Evolutionary conservation across 2,888 invertebrate species (phyloP), one percentile per base, ranked within the genome.

Genomic region (Leucoma salicis): DNA sequence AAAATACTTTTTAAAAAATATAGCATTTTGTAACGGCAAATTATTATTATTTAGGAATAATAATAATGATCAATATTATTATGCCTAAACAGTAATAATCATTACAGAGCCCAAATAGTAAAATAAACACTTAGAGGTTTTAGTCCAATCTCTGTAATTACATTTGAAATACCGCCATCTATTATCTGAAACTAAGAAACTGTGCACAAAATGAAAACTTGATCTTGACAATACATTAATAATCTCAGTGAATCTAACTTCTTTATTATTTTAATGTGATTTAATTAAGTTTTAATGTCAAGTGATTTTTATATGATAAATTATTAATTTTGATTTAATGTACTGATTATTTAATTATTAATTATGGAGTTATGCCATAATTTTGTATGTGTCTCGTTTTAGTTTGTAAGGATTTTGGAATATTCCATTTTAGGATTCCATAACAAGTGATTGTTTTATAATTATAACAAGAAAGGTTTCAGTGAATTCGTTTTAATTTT

Each of bases 261-360:
- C 49, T 55, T 48, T 56, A 51, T 57, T 60, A 55, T 55, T 62
- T 63, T 54, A 62, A 62, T 65, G 65, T 63, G 61, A 66, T 67
- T 66, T 60, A 60, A 60, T 48, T 61, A 13, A 29, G 4, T 27
- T 52, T 11, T 63, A 49, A 48, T 54, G 47, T 54, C 57, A 53
- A 49, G 47, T 55, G 65, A 63, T 55, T 55, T 15, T 29, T 3
- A 51, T 64, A n/a, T n/a, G n/a, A n/a, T 57, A 59, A 57, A 57
- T 61, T 54, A 58, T 54, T 55, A 49, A 53, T 56, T 53, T 46
- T 39, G 33, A 42, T 40, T 39, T 32, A 28, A 31, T 39, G n/a
- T 36, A 46, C 32, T 56, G 39, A 46, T 45, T 46, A 31, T 38
- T 32, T 51, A 35, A 46, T 42, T n/a, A 40, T 8, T 31, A 31